Conservation (phyloP, 2,113 vertebrate genomes). For the Cyanocitta stelleri region DNA sequence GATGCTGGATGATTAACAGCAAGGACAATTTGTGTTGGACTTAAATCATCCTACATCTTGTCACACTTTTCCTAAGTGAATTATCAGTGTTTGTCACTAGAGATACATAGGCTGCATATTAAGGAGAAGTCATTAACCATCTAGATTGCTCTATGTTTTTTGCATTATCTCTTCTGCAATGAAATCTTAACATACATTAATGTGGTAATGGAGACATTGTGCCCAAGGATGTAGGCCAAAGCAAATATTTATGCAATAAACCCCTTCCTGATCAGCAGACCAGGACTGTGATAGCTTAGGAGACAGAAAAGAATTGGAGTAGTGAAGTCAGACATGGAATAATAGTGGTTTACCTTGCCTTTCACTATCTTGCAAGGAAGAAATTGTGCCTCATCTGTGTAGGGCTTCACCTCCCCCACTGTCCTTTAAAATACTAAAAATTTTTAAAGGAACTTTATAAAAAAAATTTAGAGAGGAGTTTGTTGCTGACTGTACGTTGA, state of each 20-base stretch:
- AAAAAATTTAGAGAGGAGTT: neutral
- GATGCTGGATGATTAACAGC: neutral
- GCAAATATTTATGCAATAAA: neutral
- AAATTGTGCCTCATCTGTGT: neutral
- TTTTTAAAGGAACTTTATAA: neutral
- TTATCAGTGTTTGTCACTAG: neutral
- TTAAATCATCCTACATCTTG: neutral
- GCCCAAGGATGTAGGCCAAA: neutral
- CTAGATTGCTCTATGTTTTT: neutral
- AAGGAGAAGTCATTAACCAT: neutral
- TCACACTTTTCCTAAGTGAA: neutral
- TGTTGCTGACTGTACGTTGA: neutral
- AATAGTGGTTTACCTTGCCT: neutral
- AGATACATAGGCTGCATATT: neutral
- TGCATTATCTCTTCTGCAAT: neutral
- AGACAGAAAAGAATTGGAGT: neutral
- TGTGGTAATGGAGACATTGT: neutral
- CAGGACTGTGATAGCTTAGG: neutral
- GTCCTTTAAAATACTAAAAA: neutral
- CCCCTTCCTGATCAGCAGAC: neutral
- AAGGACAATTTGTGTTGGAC: neutral
- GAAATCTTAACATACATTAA: neutral
- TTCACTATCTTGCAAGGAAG: neutral
- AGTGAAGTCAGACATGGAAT: neutral
- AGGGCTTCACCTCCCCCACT: fast-evolving